These are phyloP conservation scores for Malurus splendens DNA, from an alignment of 2,797 vertebrate genomes.

Conservation along the genomic window DNA sequence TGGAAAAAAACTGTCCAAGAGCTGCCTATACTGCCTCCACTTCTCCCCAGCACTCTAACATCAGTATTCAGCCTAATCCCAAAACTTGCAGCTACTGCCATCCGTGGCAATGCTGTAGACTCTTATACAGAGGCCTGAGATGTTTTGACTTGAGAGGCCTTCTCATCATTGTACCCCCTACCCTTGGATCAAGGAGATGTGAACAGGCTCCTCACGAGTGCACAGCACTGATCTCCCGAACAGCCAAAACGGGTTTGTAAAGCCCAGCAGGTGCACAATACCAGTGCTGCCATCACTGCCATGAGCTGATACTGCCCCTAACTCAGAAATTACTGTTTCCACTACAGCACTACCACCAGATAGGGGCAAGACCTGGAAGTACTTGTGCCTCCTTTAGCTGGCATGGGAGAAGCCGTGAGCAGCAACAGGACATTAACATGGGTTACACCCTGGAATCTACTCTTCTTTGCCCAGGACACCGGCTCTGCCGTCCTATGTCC, in stretches of 20 bases:
- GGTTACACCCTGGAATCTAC: background rate
- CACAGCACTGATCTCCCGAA: background rate
- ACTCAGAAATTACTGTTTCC: background rate
- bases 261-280: background rate
- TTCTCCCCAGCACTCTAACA: background rate
- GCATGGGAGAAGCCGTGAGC: background rate
- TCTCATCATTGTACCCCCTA: background rate
- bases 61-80: background rate
- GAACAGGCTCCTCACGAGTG: background rate
- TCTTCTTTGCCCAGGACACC: background rate
- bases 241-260: background rate
- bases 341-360: background rate
- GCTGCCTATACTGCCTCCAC: fast-evolving
- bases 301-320: background rate
- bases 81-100: background rate
- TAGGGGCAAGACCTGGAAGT: background rate
- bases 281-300: background rate
- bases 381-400: background rate
- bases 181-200: background rate
- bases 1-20: background rate
- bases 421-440: background rate
- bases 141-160: background rate
- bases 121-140: background rate
- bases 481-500: fast-evolving
- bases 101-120: background rate